These are phyloP conservation scores for Ceratoteleas bidentatus DNA, from an alignment of 1,140 invertebrate species.

Conservation along the genomic window DNA sequence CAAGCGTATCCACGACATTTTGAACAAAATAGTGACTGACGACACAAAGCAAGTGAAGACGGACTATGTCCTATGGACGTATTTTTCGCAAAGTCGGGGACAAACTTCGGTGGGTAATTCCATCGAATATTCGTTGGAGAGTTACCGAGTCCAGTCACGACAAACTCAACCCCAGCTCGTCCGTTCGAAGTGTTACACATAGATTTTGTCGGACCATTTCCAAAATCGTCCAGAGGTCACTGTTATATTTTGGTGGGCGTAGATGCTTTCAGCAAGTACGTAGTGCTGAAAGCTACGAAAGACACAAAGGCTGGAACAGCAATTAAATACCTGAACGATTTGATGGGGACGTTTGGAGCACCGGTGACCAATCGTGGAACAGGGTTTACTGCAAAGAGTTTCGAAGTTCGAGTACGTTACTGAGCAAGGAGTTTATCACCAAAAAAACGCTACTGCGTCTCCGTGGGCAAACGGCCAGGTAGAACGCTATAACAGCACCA, in stretches of 20 bases:
- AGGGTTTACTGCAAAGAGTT: slow-evolving; percentile 65
- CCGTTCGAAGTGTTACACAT: slow-evolving; percentile 59
- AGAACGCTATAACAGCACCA: slow-evolving; percentile 67
- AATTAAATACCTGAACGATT: slow-evolving; percentile 14
- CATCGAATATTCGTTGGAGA: slow-evolving; percentile 11
- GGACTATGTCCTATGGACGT: slow-evolving; percentile 2
- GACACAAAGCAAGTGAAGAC: slow-evolving; percentile 5
- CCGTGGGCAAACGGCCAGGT: slow-evolving; percentile 70
- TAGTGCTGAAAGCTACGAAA: slow-evolving; percentile 1
- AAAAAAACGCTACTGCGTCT: slow-evolving; percentile 63
- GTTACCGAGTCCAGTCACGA: slow-evolving; percentile 19
- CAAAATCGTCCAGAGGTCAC: slow-evolving; percentile 53
- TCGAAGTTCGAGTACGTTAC: slow-evolving; percentile 62
- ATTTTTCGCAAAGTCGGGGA: slow-evolving; percentile 3
- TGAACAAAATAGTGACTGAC: not conserved
- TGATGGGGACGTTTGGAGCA: slow-evolving; percentile 57
- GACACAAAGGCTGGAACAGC: slow-evolving; percentile 9
- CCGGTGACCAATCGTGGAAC: slow-evolving; percentile 69
- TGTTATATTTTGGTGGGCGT: slow-evolving; percentile 68
- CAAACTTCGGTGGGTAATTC: slow-evolving; percentile 9
- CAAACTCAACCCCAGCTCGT: slow-evolving; percentile 1
- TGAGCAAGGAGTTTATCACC: slow-evolving; percentile 59
- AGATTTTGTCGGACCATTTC: slow-evolving; percentile 69
- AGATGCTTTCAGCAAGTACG: slow-evolving; percentile 74
- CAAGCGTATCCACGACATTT: slow-evolving; percentile 1